Evolutionary conservation across 1,140 invertebrate genomes (phyloP), one percentile per base, ranked within the genome.

Genomic region (Camponotus floridanus): DNA sequence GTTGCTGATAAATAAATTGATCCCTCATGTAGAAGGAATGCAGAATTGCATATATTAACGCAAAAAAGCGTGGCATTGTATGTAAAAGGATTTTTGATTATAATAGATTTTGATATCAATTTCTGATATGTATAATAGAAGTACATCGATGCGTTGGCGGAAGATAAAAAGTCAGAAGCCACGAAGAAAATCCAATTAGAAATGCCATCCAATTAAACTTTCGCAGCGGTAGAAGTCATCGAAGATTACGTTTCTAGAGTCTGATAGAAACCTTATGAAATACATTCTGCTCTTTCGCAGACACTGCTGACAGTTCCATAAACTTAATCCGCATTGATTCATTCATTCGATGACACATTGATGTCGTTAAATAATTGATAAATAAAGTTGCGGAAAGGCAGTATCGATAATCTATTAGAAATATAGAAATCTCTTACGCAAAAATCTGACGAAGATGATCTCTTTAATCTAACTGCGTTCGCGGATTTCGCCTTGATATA

Each of bases 151-250:
- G 13, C 13, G 48, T 48, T 13, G 13, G 9, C 8, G 48, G 57
- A 21, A 73, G 45, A 45, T 42, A 21, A 26, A 73, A 36, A 45
- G 21, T 55, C 21, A 59, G 51, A 21, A 57, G 26, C 39, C 45
- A 3, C 21, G 4, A 21, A 7, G 57, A 67, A 39, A 42, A 83
- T 76, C 67, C 55, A 83, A 68, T 79, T 59, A 31, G 26, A n/a
- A 57, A 61, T 2, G 26, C 39, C 18, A 48, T 21, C n/a, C 59
- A 84, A 84, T 76, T 42, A 76, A 71, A 73, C 79, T 81, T 71
- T 81, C 11, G 51, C 18, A 39, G 5, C 3, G 36, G 1, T 42
- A 65, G 9, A 70, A n/a, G 9, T 36, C 26, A 33, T 45, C n/a
- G 45, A 26, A 33, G 76, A 68, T 80, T 57, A 81, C 48, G 21